A percentile compares a stretch with the other conserved stretches of the same genome.
Conservation (phyloP, 2,888 invertebrate species). For the Dorcus hopei region DNA sequence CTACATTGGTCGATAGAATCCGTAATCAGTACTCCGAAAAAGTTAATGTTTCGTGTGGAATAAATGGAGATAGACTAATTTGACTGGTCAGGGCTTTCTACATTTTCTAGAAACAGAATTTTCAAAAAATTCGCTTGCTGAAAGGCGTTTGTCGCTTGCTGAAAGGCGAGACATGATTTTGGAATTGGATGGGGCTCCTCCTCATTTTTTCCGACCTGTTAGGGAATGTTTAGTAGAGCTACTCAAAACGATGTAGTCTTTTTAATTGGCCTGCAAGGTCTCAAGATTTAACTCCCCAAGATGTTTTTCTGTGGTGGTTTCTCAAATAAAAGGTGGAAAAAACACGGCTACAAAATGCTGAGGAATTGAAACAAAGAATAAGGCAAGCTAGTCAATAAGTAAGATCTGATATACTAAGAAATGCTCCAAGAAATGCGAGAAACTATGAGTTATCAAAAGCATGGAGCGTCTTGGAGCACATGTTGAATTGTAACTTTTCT, state of each 20-base stretch:
- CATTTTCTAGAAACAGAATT: neutral
- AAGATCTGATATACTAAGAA: too few relatives aligned
- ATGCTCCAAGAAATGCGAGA: too few relatives aligned
- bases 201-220: neutral
- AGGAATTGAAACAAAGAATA: too few relatives aligned
- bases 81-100: neutral
- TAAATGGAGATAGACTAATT: neutral
- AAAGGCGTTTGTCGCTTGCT: neutral
- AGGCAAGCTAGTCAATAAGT: too few relatives aligned
- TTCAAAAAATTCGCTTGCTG: neutral
- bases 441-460: too few relatives aligned
- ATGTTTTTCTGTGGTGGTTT: neutral
- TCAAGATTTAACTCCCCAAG: too few relatives aligned
- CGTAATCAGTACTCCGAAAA: neutral
- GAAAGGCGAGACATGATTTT: neutral
- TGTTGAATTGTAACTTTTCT: too few relatives aligned
- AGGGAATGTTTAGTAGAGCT: neutral
- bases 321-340: too few relatives aligned
- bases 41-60: neutral
- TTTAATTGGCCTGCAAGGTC: too few relatives aligned
- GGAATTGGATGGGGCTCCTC: neutral
- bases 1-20: neutral
- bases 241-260: too few relatives aligned
- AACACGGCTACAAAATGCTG: too few relatives aligned
- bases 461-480: too few relatives aligned